Evolutionary conservation across 2,113 vertebrate species (phyloP).

Genomic region (Erpornis zantholeuca): DNA sequence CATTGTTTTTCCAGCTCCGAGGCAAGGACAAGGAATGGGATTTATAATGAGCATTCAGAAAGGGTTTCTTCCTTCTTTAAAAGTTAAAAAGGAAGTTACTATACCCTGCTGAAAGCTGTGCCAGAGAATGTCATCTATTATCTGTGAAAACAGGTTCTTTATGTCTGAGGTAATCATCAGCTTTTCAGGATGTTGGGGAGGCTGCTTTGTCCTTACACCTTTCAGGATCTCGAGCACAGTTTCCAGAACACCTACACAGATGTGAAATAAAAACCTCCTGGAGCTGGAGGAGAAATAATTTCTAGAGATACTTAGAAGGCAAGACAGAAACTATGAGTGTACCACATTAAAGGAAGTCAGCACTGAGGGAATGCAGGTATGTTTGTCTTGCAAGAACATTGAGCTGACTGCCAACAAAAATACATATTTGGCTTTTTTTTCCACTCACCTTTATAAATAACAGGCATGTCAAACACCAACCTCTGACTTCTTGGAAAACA

Average conservation of each 20-base stretch:
- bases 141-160: neutral
- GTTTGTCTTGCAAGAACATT: neutral
- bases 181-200: neutral
- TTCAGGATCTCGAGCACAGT: neutral
- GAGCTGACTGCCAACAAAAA: neutral
- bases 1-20: conserved; percentile 1
- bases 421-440: conserved; percentile 8
- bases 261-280: neutral
- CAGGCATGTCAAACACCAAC: neutral
- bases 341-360: neutral
- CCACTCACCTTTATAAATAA: neutral
- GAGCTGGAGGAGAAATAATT: neutral
- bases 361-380: neutral
- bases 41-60: neutral
- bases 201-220: neutral
- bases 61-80: neutral
- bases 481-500: neutral
- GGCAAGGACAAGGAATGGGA: neutral
- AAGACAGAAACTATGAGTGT: neutral
- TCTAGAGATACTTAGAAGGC: neutral
- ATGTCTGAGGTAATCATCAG: neutral
- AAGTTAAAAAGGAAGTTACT: neutral
- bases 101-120: neutral
- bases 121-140: neutral
- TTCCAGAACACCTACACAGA: neutral